Evolutionary conservation across 1,140 invertebrate genomes (phyloP).

Genomic region (Panagrolaimus sp.): DNA sequence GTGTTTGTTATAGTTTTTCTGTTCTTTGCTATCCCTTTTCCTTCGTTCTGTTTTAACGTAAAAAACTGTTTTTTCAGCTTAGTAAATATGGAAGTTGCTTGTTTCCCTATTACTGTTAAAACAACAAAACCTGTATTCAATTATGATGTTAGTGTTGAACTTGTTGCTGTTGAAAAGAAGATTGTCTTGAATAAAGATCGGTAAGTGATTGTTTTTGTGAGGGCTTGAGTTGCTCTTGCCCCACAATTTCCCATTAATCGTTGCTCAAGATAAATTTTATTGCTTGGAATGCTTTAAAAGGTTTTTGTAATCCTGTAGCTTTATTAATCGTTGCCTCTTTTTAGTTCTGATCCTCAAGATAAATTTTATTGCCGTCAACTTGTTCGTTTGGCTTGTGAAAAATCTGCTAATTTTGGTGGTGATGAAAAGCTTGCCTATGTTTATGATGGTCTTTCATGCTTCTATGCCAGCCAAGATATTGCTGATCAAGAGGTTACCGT

Average conservation of each 20-base stretch:
- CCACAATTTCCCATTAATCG: too few species aligned
- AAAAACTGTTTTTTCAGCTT: too few species aligned
- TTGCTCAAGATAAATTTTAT: background rate
- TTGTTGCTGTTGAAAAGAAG: background rate
- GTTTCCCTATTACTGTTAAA: background rate
- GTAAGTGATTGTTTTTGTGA: background rate
- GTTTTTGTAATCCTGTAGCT: too few species aligned
- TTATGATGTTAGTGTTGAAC: background rate
- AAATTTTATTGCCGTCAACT: background rate
- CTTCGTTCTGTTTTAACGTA: too few species aligned
- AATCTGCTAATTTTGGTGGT: background rate
- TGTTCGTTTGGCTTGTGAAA: background rate
- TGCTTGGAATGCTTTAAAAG: too few species aligned
- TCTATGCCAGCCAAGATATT: background rate
- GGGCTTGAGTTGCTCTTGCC: too few species aligned
- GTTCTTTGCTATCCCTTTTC: too few species aligned
- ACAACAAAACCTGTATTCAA: background rate
- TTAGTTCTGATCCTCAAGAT: background rate
- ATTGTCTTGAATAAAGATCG: constrained; percentile 4
- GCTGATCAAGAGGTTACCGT: background rate
- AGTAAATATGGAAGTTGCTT: background rate
- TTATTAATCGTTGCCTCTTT: background rate
- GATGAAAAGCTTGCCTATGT: background rate
- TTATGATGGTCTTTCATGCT: background rate
- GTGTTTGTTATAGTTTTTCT: too few species aligned